These are phyloP conservation scores for Laupala kohalensis DNA, from an alignment of 1,140 invertebrate species.

Conservation along the genomic window DNA sequence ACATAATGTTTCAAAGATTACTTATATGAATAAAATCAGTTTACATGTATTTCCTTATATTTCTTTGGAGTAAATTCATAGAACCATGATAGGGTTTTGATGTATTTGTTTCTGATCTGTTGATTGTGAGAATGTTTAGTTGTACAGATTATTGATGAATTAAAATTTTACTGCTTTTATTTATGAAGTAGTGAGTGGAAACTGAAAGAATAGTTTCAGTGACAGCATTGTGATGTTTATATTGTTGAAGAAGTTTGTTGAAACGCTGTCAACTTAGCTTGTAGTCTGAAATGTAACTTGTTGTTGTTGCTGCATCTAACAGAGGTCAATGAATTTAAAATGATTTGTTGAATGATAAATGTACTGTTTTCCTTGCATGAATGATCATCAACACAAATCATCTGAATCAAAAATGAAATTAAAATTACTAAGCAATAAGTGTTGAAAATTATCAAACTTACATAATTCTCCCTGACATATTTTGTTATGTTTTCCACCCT, in stretches of 20 bases:
- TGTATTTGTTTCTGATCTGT: too few relatives aligned
- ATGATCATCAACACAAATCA: not conserved
- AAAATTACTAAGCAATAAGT: not conserved
- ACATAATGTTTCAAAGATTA: not conserved
- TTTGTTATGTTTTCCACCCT: not conserved
- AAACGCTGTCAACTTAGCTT: not conserved
- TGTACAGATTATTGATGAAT: too few relatives aligned
- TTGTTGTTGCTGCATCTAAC: not conserved
- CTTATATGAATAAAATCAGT: not conserved
- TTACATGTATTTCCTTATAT: too few relatives aligned
- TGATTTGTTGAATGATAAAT: not conserved
- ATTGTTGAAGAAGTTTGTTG: not conserved
- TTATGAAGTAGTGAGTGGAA: not conserved
- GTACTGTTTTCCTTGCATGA: not conserved
- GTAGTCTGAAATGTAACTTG: not conserved
- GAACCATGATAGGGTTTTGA: too few relatives aligned
- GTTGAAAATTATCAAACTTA: not conserved
- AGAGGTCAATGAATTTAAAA: not conserved
- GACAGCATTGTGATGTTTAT: not conserved
- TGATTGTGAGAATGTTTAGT: too few relatives aligned
- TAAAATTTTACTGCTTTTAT: not conserved
- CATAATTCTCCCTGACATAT: not conserved
- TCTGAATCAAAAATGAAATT: not conserved
- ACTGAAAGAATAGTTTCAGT: not conserved
- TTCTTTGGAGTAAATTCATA: too few relatives aligned